A percentile compares a stretch with the other conserved stretches of the same genome.
phyloP scores from a whole-genome alignment of 1,140 invertebrate genomes.

The Heliconius hewitsoni region DNA sequence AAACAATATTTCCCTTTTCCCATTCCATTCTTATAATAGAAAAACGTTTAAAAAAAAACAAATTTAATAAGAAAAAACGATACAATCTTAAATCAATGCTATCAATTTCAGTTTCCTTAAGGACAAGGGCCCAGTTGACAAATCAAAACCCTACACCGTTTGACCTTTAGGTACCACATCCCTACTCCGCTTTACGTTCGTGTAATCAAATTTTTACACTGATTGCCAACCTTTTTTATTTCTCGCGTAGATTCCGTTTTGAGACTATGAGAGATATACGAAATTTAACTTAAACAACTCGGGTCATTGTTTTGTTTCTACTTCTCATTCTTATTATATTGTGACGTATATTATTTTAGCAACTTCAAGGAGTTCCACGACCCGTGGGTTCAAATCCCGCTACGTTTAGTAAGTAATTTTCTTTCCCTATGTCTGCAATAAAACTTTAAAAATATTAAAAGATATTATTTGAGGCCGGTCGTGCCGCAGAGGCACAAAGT shows the following conservation, averaged over 20 bases:
- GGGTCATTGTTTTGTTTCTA: not conserved
- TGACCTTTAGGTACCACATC: not conserved
- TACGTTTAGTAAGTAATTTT: too few relatives aligned
- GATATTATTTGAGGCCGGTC: too few relatives aligned
- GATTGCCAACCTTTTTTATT: slow-evolving; percentile 25
- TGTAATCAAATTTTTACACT: slow-evolving; percentile 27
- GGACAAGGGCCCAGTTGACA: slow-evolving; percentile 2
- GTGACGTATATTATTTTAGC: too few relatives aligned
- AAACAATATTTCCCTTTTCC: slow-evolving; percentile 1
- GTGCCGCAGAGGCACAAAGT: too few relatives aligned
- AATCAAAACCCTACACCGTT: slow-evolving; percentile 15
- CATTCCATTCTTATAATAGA: not conserved
- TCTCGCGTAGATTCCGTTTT: not conserved
- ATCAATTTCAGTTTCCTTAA: slow-evolving; percentile 15
- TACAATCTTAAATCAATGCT: slow-evolving; percentile 9
- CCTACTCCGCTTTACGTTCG: slow-evolving; percentile 18
- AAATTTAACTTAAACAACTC: not conserved
- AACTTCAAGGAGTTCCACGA: too few relatives aligned
- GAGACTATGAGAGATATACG: not conserved
- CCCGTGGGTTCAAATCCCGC: too few relatives aligned
- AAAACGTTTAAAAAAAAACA: not conserved
- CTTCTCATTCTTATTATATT: not conserved
- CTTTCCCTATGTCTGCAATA: too few relatives aligned
- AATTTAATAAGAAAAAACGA: not conserved
- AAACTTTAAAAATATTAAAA: too few relatives aligned